Conservation (phyloP, 2,113 vertebrate genomes). For the Lanius collurio region DNA sequence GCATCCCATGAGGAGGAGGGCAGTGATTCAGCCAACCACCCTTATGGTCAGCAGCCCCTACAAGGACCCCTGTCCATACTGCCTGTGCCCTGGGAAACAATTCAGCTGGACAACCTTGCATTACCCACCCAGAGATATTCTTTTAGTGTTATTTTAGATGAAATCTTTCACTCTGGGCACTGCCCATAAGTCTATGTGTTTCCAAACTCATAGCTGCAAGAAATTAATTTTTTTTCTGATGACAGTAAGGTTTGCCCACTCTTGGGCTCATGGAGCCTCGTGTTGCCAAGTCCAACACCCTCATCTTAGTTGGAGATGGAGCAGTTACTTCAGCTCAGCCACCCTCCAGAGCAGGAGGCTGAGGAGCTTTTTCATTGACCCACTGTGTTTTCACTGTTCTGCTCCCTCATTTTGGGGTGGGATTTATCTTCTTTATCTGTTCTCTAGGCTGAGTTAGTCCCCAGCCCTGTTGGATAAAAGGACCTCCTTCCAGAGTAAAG, state of each 20-base stretch:
- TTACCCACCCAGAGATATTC: neutral
- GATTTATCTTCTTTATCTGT: neutral
- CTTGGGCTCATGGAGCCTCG: neutral
- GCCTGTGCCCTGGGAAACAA: neutral
- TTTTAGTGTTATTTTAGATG: neutral
- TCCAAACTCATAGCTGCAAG: neutral
- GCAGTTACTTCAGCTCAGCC: neutral
- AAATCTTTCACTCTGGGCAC: neutral
- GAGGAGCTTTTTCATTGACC: neutral
- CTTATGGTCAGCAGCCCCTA: neutral
- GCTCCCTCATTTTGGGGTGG: neutral
- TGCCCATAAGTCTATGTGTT: fast-evolving
- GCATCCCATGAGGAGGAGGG: neutral
- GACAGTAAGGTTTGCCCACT: neutral
- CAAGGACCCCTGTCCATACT: neutral
- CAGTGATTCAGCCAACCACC: neutral
- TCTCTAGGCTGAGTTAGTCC: neutral
- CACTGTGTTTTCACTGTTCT: neutral
- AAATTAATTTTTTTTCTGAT: neutral
- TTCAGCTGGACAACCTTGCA: neutral
- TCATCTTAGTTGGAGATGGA: neutral
- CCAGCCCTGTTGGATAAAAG: fast-evolving
- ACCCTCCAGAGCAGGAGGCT: neutral
- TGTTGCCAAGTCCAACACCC: neutral
- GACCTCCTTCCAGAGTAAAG: neutral